Conservation (phyloP, 2,113 vertebrate species). For the Muscicapa adusta region DNA sequence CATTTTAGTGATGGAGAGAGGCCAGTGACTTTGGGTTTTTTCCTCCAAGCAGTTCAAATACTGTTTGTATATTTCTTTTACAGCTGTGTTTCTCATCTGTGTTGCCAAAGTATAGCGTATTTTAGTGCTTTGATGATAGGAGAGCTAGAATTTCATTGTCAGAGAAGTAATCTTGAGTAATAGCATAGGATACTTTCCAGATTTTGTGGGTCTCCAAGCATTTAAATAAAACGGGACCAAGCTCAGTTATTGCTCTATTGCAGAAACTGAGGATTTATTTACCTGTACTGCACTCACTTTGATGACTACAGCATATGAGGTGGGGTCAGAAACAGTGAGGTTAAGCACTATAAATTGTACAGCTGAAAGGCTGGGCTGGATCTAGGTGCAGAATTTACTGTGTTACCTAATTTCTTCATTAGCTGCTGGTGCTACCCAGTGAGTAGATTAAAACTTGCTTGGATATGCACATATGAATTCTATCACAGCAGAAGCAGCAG, state of each 20-base stretch:
- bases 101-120: not conserved
- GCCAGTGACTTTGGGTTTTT: not conserved
- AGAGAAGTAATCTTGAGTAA: not conserved
- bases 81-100: not conserved
- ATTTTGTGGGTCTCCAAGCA: not conserved
- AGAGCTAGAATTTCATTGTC: not conserved
- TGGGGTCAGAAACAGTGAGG: not conserved
- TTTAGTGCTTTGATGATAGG: not conserved
- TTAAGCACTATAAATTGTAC: not conserved
- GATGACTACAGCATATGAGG: not conserved
- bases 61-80: constrained; percentile 30
- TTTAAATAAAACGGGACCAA: not conserved
- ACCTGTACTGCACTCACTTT: not conserved
- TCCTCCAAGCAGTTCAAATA: not conserved
- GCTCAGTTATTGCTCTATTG: not conserved
- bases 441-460: not conserved
- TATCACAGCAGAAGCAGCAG: not conserved
- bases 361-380: not conserved
- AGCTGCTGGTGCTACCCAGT: not conserved
- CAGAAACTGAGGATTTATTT: not conserved
- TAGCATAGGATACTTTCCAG: not conserved
- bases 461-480: not conserved
- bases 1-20: not conserved
- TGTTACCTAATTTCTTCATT: not conserved
- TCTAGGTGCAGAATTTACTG: not conserved